A percentile compares a stretch with the other conserved stretches of the same genome.
These are phyloP conservation scores for Fukomys damarensis DNA, from an alignment of 2,113 vertebrate genomes.

Conservation along the genomic window DNA sequence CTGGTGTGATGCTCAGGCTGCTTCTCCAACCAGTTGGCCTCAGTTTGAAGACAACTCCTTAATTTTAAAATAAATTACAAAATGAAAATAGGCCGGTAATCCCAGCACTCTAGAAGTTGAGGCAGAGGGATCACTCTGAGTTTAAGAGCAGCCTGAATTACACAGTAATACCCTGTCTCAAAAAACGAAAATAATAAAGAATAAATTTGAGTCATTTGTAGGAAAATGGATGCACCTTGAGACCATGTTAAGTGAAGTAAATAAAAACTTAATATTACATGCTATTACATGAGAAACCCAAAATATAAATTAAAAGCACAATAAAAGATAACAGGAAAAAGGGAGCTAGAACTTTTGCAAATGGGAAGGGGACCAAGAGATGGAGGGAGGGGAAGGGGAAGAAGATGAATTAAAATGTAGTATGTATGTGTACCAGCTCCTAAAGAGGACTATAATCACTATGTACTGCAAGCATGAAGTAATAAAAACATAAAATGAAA, in stretches of 20 bases:
- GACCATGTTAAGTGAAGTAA: background rate
- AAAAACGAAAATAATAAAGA: background rate
- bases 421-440: background rate
- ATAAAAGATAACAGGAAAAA: background rate
- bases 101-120: background rate
- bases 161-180: background rate
- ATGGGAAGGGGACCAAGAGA: background rate
- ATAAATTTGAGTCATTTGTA: background rate
- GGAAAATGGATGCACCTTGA: background rate
- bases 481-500: background rate
- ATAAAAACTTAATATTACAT: background rate
- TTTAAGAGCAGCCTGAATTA: background rate
- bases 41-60: background rate
- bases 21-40: background rate
- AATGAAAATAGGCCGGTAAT: background rate
- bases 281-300: background rate
- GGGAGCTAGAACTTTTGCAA: background rate
- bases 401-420: background rate
- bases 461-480: background rate
- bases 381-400: background rate
- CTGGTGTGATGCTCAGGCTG: background rate
- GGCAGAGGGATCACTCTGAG: background rate
- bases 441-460: background rate
- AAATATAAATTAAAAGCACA: background rate
- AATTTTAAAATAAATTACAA: conserved; percentile 53